Base-by-base conservation (phyloP, 2,797 vertebrate genomes). In the Huso huso region DNA sequence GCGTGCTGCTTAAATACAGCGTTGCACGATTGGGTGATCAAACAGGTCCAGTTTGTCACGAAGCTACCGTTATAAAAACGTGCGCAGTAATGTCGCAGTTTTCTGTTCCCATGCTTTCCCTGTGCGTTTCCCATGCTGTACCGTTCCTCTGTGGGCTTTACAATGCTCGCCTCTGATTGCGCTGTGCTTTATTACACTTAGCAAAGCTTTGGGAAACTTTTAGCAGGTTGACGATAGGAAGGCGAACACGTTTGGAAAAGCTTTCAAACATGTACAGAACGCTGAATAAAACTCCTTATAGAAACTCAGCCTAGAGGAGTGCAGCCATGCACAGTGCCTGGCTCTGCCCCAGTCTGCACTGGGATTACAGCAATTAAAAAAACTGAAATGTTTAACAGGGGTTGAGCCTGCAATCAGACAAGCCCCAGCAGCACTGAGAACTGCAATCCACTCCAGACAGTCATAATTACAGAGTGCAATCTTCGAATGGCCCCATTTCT, bases 381-480 rank as follows among this genome's bases (percentile, higher is more conserved):
- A 3, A 37, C 23, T 81, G 72, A 70, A 65, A 74, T 7, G 15
- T 69, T 75, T 83, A 76, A 66, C 69, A 74, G 81, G 75, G 7
- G 15, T 84, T 84, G 48, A 70, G 73, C 79, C 71, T 71, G 82
- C 51, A 66, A 65, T 79, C 61, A 62, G 23, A 62, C 61, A 62
- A 62, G 61, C 61, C 5, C 6, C n/a, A 55, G 71, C 69, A 61
- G 61, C 72, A 72, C 69, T 79, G 79, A 83, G 84, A 74, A 82
- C 85, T 84, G 75, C 86, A 82, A 85, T 89, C 79, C 75, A 57
- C 65, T 78, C 69, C 71, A 69, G 73, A 37, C 55, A 74, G 73
- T 73, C 81, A 75, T 87, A 88, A 90, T 91, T 89, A 89, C 76
- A 86, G 81, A 84, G 79, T 74, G 67, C 15, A 75, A 82, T 82